Percentiles rank a stretch among this genome's conserved stretches.
Evolutionary conservation across 2,888 invertebrate genomes (phyloP).

Genomic region (Merodon equestris): DNA sequence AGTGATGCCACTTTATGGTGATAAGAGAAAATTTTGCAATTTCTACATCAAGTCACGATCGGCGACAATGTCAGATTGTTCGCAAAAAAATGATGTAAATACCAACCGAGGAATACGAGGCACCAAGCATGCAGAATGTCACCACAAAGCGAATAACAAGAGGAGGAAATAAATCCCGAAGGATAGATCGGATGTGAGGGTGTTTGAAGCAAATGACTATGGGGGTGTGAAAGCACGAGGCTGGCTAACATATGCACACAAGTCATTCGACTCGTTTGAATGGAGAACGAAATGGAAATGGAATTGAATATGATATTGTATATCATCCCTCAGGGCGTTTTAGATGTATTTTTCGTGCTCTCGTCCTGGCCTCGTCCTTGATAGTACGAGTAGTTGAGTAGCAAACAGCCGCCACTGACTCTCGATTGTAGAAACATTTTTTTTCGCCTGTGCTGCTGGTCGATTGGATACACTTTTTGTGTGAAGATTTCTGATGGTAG

Average conservation of each 20-base stretch:
- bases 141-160: conserved; percentile 16
- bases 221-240: not conserved
- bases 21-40: not conserved
- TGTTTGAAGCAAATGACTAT: conserved; percentile 29
- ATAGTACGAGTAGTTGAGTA: conserved; percentile 32
- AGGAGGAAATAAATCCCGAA: conserved; percentile 31
- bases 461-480: conserved; percentile 18
- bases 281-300: conserved; percentile 57
- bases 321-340: conserved; percentile 54
- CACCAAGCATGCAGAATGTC: conserved; percentile 51
- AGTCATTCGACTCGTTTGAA: conserved; percentile 44
- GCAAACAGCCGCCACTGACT: conserved; percentile 57
- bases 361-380: conserved; percentile 9
- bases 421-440: conserved; percentile 30
- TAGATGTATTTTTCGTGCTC: conserved; percentile 7
- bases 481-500: conserved; percentile 31
- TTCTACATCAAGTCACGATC: not conserved
- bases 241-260: conserved; percentile 46
- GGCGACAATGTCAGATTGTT: not conserved
- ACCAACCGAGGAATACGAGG: conserved; percentile 29
- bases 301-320: conserved; percentile 66
- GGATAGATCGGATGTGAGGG: conserved; percentile 61
- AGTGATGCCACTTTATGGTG: conserved; percentile 11
- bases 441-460: not conserved
- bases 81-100: too few species aligned